Evolutionary conservation across 2,797 vertebrate genomes (phyloP), one percentile per base, ranked within the genome.

Genomic region (Hemibagrus guttatus): DNA sequence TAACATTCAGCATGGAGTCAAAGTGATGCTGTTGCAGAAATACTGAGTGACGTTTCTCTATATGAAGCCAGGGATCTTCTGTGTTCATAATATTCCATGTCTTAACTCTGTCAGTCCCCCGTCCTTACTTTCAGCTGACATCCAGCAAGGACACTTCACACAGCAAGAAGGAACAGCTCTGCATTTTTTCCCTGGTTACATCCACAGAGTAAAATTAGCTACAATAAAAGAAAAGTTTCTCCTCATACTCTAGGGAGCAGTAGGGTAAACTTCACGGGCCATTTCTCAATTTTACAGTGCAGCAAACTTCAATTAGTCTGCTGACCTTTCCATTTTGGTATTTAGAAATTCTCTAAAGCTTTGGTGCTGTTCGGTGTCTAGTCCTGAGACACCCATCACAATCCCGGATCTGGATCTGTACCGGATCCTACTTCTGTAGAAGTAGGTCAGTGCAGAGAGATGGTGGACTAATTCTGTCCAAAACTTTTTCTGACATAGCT

Each of bases 291-390:
- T 82, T 82, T 52, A 82, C 61, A 52, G 39, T 31, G 14, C 61
- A 31, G 63, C 81, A 68, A 82, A 49, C 81, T 52, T 39, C 81
- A 82, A 16, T 82, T 82, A 52, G 63, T 68, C 63, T 28, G 46
- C 81, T 82, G 63, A 82, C 81, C 81, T 82, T 82, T 82, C n/a
- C 63, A 23, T 31, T 82, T 52, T 68, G 81, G 81, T 82, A 82
- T 82, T 82, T 66, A 28, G 81, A 68, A 82, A 82, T 82, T 82
- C 81, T 68, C 78, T 58, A 81, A 26, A 81, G 78, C 58, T 61
- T 63, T n/a, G 58, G 35, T 42, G 31, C 21, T 79, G 56, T 31
- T 35, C 3, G 21, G 78, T 9, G 78, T 79, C 54, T 23, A 23
- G 54, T 58, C 52, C 54, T 58, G 54, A 61, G 78, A 61, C 78